Evolutionary conservation across 2,888 invertebrate genomes (phyloP), one percentile per base, ranked within the genome.

Genomic region (Unio delphinus): DNA sequence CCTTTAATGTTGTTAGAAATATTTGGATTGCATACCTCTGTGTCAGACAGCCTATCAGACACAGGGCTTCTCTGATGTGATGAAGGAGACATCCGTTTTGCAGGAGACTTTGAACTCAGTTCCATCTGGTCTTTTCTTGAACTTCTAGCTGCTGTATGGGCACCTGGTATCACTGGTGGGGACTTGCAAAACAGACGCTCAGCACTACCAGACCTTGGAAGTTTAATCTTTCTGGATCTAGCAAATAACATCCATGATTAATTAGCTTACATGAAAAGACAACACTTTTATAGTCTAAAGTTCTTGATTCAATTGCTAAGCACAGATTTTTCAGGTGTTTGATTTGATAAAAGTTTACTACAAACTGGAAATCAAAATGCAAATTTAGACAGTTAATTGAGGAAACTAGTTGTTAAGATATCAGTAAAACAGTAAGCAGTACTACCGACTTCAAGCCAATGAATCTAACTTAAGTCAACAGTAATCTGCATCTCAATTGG

Each of bases 1-100:
- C 3, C 45, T 45, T 15, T 45, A 2, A 45, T 11, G 15, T 15
- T 45, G 4, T 15, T 45, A 4, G 45, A 4, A 34, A 34, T 23
- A 23, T 34, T 34, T 2, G 30, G 30, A 30, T 30, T 30, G 23
- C 56, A 11, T 75, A 79, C 81, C 74, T 81, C 81, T 55, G 69
- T 72, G 64, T 81, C 81, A 6, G 79, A 79, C 20, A 77, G 70
- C 54, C 60, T 67, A 23, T 81, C 81, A 60, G 61, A 23, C 4
- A 68, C 64, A 65, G 73, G 34, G 60, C 28, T 57, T 64, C 61
- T 57, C 76, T 62, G 30, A 28, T 55, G 26, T 58, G 73, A 68
- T 28, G 78, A 73, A 18, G 76, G 73, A 26, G 74, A 74, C 20
- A 73, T 73, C 70, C 77, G 65, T 57, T 77, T 75, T 26, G 68